Evolutionary conservation across 1,140 invertebrate species (phyloP).

Genomic region (Trinorchestia longiramus): DNA sequence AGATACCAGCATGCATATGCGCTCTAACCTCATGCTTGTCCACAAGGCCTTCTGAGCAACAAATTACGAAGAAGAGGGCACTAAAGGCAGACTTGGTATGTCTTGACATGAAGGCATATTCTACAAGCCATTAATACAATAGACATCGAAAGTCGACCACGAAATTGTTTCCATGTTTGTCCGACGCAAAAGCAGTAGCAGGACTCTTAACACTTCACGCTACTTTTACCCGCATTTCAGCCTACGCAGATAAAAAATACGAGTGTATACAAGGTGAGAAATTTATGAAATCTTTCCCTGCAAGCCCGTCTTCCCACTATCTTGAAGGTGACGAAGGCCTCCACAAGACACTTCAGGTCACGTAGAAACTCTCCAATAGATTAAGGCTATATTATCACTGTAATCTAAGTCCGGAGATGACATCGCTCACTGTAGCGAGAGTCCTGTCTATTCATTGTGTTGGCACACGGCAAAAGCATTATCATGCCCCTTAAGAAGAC

Average conservation of each 20-base stretch:
- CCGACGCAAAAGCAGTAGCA: not conserved
- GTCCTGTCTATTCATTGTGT: not conserved
- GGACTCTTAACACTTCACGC: not conserved
- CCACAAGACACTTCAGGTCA: too few species aligned
- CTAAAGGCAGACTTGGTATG: not conserved
- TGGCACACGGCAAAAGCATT: not conserved
- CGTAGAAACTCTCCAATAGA: not conserved
- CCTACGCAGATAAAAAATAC: too few species aligned
- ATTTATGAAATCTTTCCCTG: not conserved
- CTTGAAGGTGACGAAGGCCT: not conserved
- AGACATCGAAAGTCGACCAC: not conserved
- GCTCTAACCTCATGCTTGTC: not conserved
- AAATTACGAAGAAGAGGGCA: not conserved
- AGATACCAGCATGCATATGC: not conserved
- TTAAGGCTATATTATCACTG: not conserved
- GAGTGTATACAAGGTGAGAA: not conserved
- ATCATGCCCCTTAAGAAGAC: not conserved
- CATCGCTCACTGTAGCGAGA: not conserved
- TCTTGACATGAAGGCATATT: not conserved
- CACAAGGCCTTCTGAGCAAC: not conserved
- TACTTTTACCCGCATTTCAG: too few species aligned
- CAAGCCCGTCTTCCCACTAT: not conserved
- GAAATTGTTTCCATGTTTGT: not conserved
- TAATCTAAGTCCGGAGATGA: not conserved
- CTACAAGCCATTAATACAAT: not conserved